phyloP scores from a whole-genome alignment of 2,113 vertebrate genomes.

The Eidolon helvum region DNA sequence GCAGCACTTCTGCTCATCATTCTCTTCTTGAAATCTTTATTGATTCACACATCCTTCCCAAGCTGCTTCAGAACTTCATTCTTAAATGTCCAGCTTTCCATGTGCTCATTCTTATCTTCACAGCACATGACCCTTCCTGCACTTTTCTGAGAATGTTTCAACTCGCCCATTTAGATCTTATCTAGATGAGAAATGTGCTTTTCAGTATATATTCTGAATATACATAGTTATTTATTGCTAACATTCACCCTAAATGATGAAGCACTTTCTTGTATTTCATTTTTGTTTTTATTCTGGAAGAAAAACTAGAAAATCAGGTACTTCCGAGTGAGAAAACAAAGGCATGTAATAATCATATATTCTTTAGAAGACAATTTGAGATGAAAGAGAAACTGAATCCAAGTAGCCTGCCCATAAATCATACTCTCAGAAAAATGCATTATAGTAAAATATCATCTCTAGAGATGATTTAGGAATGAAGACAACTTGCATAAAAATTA shows the following conservation, averaged over 20 bases:
- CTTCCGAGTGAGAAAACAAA: conserved; percentile 19
- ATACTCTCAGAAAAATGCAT: background rate
- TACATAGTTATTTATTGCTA: background rate
- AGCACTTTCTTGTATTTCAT: background rate
- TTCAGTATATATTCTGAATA: background rate
- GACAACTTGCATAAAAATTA: background rate
- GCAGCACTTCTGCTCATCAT: background rate
- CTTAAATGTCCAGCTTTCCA: background rate
- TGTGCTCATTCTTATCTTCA: background rate
- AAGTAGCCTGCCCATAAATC: background rate
- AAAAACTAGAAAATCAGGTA: background rate
- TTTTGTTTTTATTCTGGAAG: background rate
- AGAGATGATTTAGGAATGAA: conserved; percentile 18
- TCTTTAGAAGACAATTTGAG: background rate
- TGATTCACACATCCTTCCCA: background rate
- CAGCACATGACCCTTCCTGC: background rate
- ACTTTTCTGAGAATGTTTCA: background rate
- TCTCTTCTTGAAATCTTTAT: background rate
- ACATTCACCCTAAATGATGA: background rate
- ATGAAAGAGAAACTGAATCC: background rate
- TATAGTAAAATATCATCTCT: background rate
- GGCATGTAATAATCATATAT: background rate
- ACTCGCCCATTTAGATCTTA: background rate
- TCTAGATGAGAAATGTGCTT: background rate
- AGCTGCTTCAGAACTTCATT: background rate